Base-by-base conservation (phyloP, 92 coral and sea anemone genomes). In the Porites evermanni region DNA sequence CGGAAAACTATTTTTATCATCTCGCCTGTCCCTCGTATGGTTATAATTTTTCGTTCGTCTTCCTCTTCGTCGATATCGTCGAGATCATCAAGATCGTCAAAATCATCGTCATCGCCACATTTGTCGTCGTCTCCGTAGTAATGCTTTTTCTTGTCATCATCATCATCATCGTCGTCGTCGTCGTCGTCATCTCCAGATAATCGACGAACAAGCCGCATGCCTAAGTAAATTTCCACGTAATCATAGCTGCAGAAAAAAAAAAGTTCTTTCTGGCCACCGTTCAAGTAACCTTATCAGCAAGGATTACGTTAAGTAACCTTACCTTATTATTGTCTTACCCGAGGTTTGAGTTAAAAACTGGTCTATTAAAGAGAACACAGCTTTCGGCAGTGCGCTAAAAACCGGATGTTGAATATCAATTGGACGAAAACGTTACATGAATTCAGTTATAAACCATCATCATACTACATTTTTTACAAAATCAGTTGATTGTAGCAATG, bases 1-100 rank as follows among this genome's bases (percentile, higher is more conserved):
- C 52, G 14, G 38, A 83, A 83, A 8, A 73, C 50, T 13, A 83
- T 64, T 20, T 64, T 83, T 8, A 83, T 51, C 64, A 73, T 74
- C 61, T 83, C 87, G 14, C 87, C 87, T 20, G 87, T 83, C 24
- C 87, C 87, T 8, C 64, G 79, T 8, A 83, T 81, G 59, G 20
- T 70, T 4, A 81, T 24, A 38, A 74, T 7, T 32, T 14, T 63
- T 14, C 19, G 67, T 63, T 64, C 53, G 38, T 23, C 58, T 8
- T 19, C 86, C 4, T 81, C 78, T 16, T 58, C 68, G 1, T 38
- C 85, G 12, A 52, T n/a, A 24, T 73, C 84, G 64, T 78, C 82
- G 18, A 63, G 71, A 8, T 78, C 84, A 32, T 81, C 86, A 53
- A 47, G 68, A 26, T 17, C 56, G 24, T 80, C 75, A 47, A 19